Base-by-base conservation (phyloP, 1,140 invertebrate species). In the Pseudomyrmex dendroicus region DNA sequence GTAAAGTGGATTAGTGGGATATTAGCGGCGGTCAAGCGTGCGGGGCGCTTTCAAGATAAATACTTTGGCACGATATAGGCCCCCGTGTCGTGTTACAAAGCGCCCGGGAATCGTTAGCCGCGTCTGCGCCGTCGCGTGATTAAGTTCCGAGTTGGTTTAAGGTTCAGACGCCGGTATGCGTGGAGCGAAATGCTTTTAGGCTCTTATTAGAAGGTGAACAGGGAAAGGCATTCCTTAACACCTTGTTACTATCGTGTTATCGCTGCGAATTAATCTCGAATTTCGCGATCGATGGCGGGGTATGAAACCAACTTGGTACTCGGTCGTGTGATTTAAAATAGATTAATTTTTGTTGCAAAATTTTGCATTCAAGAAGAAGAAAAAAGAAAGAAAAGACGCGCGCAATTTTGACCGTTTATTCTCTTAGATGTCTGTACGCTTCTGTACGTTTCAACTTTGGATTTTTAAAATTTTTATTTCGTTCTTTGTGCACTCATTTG, bases 11-110 rank as follows among this genome's bases (percentile, higher is more conserved):
- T 80, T 80, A 80, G 76, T 56, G 76, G 76, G 66, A 80, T 72
- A 80, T 80, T 80, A 80, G 76, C 9, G 76, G 76, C 76, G 76
- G 66, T 80, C 76, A 80, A 80, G 76, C 76, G 76, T 80, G 76
- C 66, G 57, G 76, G 35, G 76, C 66, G 76, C 54, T 80, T 80
- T 80, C 66, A 80, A 80, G 76, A 72, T 80, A 80, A 80, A 80
- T 80, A 80, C 76, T 80, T 80, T 72, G 76, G 44, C 67, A 80
- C 66, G 66, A 72, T 80, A 70, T 80, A 72, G 66, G 46, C 66
- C 56, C 52, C 20, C 44, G 76, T 80, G 66, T 80, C 76, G 76
- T 70, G 76, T 80, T 80, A 80, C 76, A 80, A 80, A 80, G 66
- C 66, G n/a, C 66, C 12, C 76, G 56, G 66, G 54, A 72, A 80